These are phyloP conservation scores for Ataeniobius toweri DNA, from an alignment of 2,797 vertebrate species.

Conservation along the genomic window DNA sequence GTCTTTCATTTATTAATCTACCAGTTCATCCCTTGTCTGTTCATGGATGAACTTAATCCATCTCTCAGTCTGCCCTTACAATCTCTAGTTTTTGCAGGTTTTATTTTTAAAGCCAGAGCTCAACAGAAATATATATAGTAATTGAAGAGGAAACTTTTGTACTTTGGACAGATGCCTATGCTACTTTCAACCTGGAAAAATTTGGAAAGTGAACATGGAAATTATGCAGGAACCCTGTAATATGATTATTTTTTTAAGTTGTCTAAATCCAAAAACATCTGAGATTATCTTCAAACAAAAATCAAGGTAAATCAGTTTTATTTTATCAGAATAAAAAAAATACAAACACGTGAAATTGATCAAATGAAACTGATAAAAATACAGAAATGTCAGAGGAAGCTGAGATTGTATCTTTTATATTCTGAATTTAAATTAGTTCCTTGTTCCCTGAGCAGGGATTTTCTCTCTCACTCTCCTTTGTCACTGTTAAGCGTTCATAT, in stretches of 20 bases:
- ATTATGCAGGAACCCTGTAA: not conserved
- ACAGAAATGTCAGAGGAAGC: not conserved
- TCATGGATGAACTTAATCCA: not conserved
- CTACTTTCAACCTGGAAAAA: not conserved
- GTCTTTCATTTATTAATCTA: not conserved
- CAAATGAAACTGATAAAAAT: not conserved
- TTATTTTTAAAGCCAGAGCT: not conserved
- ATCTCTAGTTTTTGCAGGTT: not conserved
- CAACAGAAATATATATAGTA: not conserved
- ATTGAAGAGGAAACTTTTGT: not conserved
- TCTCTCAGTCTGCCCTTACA: not conserved
- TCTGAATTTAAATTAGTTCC: slow-evolving; percentile 1
- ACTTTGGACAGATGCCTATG: not conserved
- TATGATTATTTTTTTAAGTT: not conserved
- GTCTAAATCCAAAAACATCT: not conserved
- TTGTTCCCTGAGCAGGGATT: not conserved
- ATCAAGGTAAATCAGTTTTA: not conserved
- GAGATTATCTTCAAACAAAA: not conserved
- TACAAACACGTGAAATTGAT: too few relatives aligned
- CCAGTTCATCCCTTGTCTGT: not conserved
- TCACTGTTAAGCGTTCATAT: too few relatives aligned
- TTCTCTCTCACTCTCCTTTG: not conserved
- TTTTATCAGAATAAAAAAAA: too few relatives aligned
- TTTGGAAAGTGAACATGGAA: not conserved
- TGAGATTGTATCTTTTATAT: not conserved